Percentiles rank a stretch among this genome's conserved stretches.
phyloP scores from a whole-genome alignment of 2,888 invertebrate species.

The Vesta saturnalis region DNA sequence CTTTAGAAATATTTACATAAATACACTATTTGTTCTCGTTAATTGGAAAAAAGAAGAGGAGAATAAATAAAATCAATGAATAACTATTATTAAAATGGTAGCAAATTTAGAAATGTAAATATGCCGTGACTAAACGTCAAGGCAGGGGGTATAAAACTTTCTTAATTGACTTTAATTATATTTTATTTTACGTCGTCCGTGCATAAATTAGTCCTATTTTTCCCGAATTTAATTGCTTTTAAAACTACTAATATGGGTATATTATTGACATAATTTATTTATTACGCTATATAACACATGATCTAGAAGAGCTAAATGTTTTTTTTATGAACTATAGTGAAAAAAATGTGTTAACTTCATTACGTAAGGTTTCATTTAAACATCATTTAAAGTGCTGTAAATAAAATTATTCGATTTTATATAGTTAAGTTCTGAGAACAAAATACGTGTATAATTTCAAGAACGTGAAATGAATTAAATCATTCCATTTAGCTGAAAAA shows the following conservation, averaged over 20 bases:
- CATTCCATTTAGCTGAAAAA: no score
- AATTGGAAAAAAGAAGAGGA: not conserved
- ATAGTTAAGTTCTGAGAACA: no score
- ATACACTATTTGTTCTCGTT: not conserved
- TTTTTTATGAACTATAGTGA: no score
- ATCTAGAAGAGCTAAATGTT: no score
- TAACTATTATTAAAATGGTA: not conserved
- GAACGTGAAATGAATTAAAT: no score
- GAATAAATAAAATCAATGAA: not conserved
- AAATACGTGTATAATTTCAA: no score
- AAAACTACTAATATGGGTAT: not conserved
- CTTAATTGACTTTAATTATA: constrained; percentile 1
- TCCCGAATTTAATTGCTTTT: not conserved
- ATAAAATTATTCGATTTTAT: no score
- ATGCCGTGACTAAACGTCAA: not conserved
- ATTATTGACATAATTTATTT: no score
- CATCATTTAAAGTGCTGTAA: no score
- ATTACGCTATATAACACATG: no score
- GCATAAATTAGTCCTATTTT: not conserved
- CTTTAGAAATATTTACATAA: not conserved
- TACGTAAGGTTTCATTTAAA: no score
- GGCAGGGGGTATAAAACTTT: not conserved
- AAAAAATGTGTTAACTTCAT: no score
- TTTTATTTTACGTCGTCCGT: constrained; percentile 1
- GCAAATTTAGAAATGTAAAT: constrained; percentile 1